phyloP scores from a whole-genome alignment of 2,113 vertebrate genomes.

The Emydocephalus ijimae region DNA sequence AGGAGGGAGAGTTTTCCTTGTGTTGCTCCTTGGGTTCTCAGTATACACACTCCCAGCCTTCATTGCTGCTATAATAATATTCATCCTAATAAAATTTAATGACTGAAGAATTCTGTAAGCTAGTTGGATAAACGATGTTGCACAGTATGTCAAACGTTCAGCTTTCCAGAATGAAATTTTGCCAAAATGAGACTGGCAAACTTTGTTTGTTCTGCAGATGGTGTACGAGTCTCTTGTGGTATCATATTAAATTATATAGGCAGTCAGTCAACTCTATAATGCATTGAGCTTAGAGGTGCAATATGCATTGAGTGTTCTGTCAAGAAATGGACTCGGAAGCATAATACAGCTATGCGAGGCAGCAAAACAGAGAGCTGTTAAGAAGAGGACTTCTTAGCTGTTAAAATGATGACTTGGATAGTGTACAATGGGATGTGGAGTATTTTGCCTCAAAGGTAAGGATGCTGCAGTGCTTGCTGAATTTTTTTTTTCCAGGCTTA shows the following conservation, averaged over 20 bases:
- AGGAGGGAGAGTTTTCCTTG: neutral
- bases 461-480: neutral
- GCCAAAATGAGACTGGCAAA: slow-evolving; percentile 64
- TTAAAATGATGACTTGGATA: slow-evolving; percentile 68
- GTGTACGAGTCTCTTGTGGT: slow-evolving; percentile 78
- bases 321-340: slow-evolving; percentile 53
- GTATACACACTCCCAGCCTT: neutral
- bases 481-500: neutral
- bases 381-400: slow-evolving; percentile 41
- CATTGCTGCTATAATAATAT: neutral
- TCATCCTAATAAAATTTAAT: slow-evolving; percentile 1
- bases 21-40: neutral
- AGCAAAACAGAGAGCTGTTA: slow-evolving; percentile 40
- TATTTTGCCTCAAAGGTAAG: slow-evolving; percentile 81
- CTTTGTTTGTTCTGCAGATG: slow-evolving; percentile 72
- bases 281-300: slow-evolving; percentile 60
- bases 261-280: slow-evolving; percentile 69
- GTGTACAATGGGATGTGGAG: slow-evolving; percentile 77
- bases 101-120: slow-evolving; percentile 1
- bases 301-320: slow-evolving; percentile 62
- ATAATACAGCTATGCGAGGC: slow-evolving; percentile 38
- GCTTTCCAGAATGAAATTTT: slow-evolving; percentile 48
- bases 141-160: slow-evolving; percentile 28
- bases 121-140: slow-evolving; percentile 1
- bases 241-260: slow-evolving; percentile 83